phyloP scores from a whole-genome alignment of 1,140 invertebrate species.

The Zaprionus vittiger region DNA sequence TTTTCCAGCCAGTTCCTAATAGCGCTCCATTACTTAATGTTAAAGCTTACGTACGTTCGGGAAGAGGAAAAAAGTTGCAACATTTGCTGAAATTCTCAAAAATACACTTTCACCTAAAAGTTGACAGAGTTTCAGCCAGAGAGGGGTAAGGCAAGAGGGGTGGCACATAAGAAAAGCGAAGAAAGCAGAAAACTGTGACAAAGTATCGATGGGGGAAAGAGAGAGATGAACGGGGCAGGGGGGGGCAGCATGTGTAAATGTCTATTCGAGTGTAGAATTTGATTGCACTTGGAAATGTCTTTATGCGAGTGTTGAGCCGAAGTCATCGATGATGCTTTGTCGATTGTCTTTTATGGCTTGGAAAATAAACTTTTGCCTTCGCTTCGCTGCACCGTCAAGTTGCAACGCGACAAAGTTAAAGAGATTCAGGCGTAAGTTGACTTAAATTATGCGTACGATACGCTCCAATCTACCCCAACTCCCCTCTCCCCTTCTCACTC shows the following conservation, averaged over 20 bases:
- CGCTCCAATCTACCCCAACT: background rate
- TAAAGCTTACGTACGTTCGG: slow-evolving; percentile 55
- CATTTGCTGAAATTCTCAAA: slow-evolving; percentile 60
- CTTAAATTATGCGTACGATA: slow-evolving; percentile 78
- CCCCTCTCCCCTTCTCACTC: background rate
- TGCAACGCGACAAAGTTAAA: slow-evolving; percentile 47
- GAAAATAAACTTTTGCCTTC: slow-evolving; percentile 79
- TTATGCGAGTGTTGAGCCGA: slow-evolving; percentile 68
- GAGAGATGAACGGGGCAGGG: background rate
- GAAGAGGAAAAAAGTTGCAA: slow-evolving; percentile 60
- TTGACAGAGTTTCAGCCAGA: slow-evolving; percentile 57
- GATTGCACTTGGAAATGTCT: slow-evolving; percentile 81
- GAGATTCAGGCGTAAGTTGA: slow-evolving; percentile 76
- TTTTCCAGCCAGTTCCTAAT: slow-evolving; percentile 45
- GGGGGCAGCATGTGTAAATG: slow-evolving; percentile 58
- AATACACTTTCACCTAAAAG: slow-evolving; percentile 76
- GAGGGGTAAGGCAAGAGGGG: background rate
- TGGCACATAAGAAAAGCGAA: slow-evolving; percentile 16
- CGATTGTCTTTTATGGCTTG: slow-evolving; percentile 82
- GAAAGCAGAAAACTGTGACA: slow-evolving; percentile 67
- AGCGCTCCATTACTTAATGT: slow-evolving; percentile 72
- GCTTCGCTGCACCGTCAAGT: slow-evolving; percentile 59
- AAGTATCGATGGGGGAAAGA: slow-evolving; percentile 45
- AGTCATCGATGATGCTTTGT: slow-evolving; percentile 66
- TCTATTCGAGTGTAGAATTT: slow-evolving; percentile 81